phyloP scores from a whole-genome alignment of 2,888 invertebrate species.

The Xanthorhoe designata region DNA sequence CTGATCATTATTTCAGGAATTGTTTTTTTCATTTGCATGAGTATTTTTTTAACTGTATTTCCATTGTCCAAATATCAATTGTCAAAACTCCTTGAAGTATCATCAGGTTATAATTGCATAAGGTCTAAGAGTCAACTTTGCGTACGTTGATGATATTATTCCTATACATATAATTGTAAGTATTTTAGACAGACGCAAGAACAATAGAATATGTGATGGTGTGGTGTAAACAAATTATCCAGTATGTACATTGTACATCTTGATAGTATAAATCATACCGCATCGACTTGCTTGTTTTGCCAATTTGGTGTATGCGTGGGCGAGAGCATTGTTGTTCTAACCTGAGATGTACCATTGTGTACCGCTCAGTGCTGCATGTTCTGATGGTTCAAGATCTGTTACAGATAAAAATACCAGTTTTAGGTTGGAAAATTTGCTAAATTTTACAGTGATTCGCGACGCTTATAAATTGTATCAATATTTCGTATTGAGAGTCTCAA shows the following conservation, averaged over 20 bases:
- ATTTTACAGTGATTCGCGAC: no score
- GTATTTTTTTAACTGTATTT: no score
- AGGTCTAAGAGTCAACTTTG: no score
- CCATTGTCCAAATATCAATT: no score
- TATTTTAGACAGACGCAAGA: not conserved
- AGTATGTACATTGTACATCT: conserved; percentile 38
- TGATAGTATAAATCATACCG: conserved; percentile 46
- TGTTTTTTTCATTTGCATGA: no score
- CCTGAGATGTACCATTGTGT: conserved; percentile 41
- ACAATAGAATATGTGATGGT: conserved; percentile 35
- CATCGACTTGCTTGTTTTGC: conserved; percentile 53
- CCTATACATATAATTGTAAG: not conserved
- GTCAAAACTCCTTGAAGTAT: no score
- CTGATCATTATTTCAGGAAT: no score
- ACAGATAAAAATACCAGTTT: conserved; percentile 1
- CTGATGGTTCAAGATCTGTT: not conserved
- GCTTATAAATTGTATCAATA: no score
- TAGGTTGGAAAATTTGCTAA: no score
- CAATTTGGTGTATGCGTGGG: conserved; percentile 56
- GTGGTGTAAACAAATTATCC: conserved; percentile 40
- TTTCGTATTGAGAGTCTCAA: no score
- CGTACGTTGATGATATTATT: not conserved
- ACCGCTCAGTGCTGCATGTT: conserved; percentile 24
- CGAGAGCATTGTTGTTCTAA: conserved; percentile 46
- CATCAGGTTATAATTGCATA: no score